Evolutionary conservation across 2,888 invertebrate species (phyloP), one percentile per base, ranked within the genome.

Genomic region (Nomada lathburiana): DNA sequence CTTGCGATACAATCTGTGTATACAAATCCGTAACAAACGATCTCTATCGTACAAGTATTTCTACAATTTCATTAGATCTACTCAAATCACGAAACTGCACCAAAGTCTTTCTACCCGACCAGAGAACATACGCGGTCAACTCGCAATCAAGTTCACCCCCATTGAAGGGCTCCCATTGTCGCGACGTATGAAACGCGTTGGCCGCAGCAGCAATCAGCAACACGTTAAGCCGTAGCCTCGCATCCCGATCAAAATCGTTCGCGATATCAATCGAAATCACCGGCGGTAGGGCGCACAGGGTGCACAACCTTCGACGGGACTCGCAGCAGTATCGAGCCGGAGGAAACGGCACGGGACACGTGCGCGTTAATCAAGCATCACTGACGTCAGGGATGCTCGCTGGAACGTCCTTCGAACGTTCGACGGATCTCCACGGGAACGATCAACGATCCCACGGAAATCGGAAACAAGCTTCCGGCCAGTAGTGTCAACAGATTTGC

Each of bases 401-500:
- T 36, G 59, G 20, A 36, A 36, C 36, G 36, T 36, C 36, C 36
- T 36, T 0, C 67, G 78, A 67, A 68, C 76, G 72, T 60, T 67
- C 29, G 36, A 79, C 74, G 81, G 86, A 77, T 76, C 80, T 73
- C 53, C 29, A 13, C 80, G 57, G 74, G 80, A 80, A 84, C 70
- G 84, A 85, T 85, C 83, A 76, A 81, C 75, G 83, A 82, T 88
- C 82, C 79, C 76, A 83, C 83, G 86, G 88, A 89, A 88, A 88
- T 88, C 89, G 88, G 88, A 89, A 88, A 89, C 88, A 88, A 85
- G 82, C 83, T 88, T 88, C 87, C 82, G 84, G 87, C 75, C 80
- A 76, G 87, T 85, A 90, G 90, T 92, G 91, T 90, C 92, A 91
- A 91, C 92, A 91, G 91, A 92, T 92, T 92, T 92, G 91, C 87